Percentiles rank a stretch among this genome's conserved stretches.
Conservation (phyloP, 1,140 invertebrate genomes). For the Temnothorax nylanderi region DNA sequence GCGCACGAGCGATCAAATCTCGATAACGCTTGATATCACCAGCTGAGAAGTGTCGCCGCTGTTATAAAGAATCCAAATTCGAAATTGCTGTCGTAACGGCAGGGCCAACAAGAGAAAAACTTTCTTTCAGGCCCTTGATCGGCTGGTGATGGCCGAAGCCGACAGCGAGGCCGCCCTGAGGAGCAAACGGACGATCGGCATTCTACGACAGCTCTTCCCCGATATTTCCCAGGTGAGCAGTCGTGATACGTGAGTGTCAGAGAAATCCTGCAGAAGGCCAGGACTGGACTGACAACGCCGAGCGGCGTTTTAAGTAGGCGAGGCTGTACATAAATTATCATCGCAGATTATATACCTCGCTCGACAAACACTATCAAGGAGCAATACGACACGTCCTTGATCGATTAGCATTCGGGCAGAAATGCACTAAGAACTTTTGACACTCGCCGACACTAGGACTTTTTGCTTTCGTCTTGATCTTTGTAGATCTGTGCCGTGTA, state of each 20-base stretch:
- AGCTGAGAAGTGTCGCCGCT: not conserved
- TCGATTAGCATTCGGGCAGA: constrained; percentile 1
- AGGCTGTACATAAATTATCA: constrained; percentile 25
- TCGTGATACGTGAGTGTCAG: constrained; percentile 16
- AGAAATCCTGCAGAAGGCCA: constrained; percentile 70
- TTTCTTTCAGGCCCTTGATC: constrained; percentile 85
- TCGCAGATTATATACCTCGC: constrained; percentile 4
- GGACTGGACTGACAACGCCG: constrained; percentile 45
- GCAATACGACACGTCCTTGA: constrained; percentile 22
- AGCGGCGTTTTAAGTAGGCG: not conserved
- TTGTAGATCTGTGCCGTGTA: not conserved
- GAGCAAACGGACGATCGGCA: constrained; percentile 91
- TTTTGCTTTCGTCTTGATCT: not conserved
- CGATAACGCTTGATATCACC: constrained; percentile 9
- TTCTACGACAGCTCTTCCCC: constrained; percentile 91
- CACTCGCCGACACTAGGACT: not conserved
- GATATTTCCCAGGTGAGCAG: constrained; percentile 89
- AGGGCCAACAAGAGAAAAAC: constrained; percentile 54
- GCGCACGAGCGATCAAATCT: not conserved
- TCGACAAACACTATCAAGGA: constrained; percentile 24
- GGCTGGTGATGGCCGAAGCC: constrained; percentile 84
- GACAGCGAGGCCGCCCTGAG: constrained; percentile 87
- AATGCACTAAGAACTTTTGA: constrained; percentile 2
- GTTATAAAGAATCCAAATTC: not conserved
- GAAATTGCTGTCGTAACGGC: constrained; percentile 28